A percentile compares a stretch with the other conserved stretches of the same genome.
phyloP scores from a whole-genome alignment of 2,888 invertebrate species.

The Caenorhabditis virilis region DNA sequence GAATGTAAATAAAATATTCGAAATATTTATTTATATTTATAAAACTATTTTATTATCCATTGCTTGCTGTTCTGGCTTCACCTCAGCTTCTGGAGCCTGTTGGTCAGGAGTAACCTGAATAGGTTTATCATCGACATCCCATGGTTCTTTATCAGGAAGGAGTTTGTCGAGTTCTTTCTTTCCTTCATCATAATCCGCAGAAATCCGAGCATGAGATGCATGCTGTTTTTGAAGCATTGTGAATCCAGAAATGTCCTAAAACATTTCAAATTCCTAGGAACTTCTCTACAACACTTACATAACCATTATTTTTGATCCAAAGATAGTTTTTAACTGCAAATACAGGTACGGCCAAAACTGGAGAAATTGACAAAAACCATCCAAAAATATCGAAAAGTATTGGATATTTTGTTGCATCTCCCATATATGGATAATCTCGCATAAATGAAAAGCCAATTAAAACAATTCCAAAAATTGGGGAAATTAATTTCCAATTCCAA shows the following conservation, averaged over 20 bases:
- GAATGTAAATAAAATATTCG: background rate
- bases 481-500: background rate
- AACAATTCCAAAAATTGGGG: background rate
- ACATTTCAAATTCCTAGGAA: too few relatives aligned
- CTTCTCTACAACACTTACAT: background rate
- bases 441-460: background rate
- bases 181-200: background rate
- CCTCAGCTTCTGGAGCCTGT: too few relatives aligned
- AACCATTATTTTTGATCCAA: constrained; percentile 2
- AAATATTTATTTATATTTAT: too few relatives aligned
- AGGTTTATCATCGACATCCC: background rate
- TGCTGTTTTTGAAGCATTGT: background rate
- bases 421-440: background rate
- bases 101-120: too few relatives aligned
- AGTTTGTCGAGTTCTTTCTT: background rate
- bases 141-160: background rate
- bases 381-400: background rate
- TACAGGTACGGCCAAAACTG: background rate
- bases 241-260: too few relatives aligned
- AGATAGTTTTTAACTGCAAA: background rate
- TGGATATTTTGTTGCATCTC: background rate
- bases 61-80: too few relatives aligned
- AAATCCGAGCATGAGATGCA: background rate
- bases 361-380: background rate
- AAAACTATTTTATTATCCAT: too few relatives aligned